Conservation (phyloP, 2,797 vertebrate genomes). For the Hippoglossus hippoglossus region DNA sequence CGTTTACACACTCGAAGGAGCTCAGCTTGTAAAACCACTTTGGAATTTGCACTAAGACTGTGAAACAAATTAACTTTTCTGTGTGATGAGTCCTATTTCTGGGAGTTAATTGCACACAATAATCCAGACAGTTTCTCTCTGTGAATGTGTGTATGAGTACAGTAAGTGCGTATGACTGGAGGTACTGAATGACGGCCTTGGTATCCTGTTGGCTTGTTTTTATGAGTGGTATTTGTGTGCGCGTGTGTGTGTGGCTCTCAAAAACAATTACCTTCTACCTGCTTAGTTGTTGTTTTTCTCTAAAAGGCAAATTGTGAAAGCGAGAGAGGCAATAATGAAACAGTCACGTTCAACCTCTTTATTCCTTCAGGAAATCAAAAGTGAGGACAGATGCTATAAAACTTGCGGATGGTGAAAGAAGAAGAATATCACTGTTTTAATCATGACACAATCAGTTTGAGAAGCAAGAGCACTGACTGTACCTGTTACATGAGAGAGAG, state of each 20-base stretch:
- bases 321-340: conserved; percentile 14
- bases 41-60: conserved; percentile 58
- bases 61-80: conserved; percentile 70
- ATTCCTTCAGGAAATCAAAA: conserved; percentile 16
- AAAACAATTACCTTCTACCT: conserved; percentile 24
- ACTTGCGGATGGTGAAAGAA: conserved; percentile 4
- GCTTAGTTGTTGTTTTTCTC: conserved; percentile 34
- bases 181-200: neutral
- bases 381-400: neutral
- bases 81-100: conserved; percentile 53
- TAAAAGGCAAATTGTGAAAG: neutral
- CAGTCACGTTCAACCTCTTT: conserved; percentile 2
- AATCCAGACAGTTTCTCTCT: conserved; percentile 41
- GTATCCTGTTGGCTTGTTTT: conserved; percentile 19
- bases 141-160: conserved; percentile 24
- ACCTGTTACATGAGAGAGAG: neutral
- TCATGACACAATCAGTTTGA: neutral
- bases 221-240: conserved; percentile 4
- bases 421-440: conserved; percentile 16
- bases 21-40: conserved; percentile 56
- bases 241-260: neutral
- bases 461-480: neutral
- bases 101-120: conserved; percentile 54
- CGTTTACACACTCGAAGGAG: conserved; percentile 64
- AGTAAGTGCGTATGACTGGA: conserved; percentile 21